Evolutionary conservation across 1,140 invertebrate genomes (phyloP).

Genomic region (Halotydeus destructor): DNA sequence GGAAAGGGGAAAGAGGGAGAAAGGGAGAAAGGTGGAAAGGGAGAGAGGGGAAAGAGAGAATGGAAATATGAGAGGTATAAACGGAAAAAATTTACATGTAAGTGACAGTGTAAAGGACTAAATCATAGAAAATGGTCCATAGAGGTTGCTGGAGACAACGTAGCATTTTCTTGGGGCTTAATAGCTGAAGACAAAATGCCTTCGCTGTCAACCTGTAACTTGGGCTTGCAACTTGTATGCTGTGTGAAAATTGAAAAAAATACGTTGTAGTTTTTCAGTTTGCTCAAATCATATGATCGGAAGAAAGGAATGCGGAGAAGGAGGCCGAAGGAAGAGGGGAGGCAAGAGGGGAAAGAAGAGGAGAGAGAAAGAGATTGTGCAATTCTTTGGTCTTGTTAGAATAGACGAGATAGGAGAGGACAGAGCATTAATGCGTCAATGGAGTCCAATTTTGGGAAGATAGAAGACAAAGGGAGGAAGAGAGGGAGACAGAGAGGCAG

Average conservation of each 20-base stretch:
- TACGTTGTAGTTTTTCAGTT: no score
- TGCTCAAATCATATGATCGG: no score
- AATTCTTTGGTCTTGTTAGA: no score
- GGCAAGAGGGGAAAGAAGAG: no score
- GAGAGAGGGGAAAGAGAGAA: neutral
- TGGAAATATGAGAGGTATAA: conserved; percentile 12
- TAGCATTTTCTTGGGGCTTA: conserved; percentile 11
- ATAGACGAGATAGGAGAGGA: no score
- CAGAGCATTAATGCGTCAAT: no score
- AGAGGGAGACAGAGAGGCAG: conserved; percentile 4
- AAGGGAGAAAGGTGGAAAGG: neutral
- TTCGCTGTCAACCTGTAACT: conserved; percentile 7
- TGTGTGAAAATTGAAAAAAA: conserved; percentile 5
- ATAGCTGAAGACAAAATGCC: conserved; percentile 12
- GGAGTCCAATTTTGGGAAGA: no score
- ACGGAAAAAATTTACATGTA: conserved; percentile 15
- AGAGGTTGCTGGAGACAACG: conserved; percentile 15
- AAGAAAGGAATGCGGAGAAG: no score
- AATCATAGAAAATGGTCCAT: conserved; percentile 17
- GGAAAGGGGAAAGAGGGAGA: neutral
- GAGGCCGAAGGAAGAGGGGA: no score
- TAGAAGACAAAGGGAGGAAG: conserved; percentile 6
- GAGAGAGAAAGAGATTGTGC: no score
- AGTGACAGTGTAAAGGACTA: conserved; percentile 17
- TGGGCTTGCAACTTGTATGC: neutral